Evolutionary conservation across 2,888 invertebrate species (phyloP).

Genomic region (Drosophila pegasa): DNA sequence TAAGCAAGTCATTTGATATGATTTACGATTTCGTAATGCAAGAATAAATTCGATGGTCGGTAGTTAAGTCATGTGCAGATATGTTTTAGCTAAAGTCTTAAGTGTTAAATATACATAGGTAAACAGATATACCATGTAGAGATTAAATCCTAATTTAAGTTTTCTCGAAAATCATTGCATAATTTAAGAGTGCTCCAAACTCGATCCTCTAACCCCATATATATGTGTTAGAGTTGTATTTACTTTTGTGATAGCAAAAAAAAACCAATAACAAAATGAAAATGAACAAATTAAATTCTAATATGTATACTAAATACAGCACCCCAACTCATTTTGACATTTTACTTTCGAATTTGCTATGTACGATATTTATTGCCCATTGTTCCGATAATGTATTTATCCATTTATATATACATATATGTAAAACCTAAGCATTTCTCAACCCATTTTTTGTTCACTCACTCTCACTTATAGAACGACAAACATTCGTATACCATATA

Average conservation of each 20-base stretch:
- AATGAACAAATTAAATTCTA: conserved; percentile 65
- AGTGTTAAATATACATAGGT: conserved; percentile 71
- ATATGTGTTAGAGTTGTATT: conserved; percentile 69
- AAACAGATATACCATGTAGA: conserved; percentile 64
- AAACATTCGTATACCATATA: conserved; percentile 71
- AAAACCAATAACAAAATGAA: conserved; percentile 53
- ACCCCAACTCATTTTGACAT: conserved; percentile 40
- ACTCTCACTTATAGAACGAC: conserved; percentile 35
- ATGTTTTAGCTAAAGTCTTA: conserved; percentile 59
- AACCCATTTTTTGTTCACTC: conserved; percentile 5
- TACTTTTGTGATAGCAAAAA: conserved; percentile 75
- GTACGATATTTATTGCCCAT: conserved; percentile 54
- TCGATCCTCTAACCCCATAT: conserved; percentile 28
- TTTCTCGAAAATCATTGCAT: conserved; percentile 32
- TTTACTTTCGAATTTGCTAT: conserved; percentile 53
- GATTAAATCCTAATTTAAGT: conserved; percentile 54
- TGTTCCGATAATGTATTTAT: conserved; percentile 13
- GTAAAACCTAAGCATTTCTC: conserved; percentile 23
- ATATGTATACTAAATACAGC: conserved; percentile 25
- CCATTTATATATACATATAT: conserved; percentile 17
- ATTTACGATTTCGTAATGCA: conserved; percentile 50
- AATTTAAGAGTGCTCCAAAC: conserved; percentile 29
- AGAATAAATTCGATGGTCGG: conserved; percentile 27
- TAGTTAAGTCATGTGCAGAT: conserved; percentile 38
- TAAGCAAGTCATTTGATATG: conserved; percentile 74